phyloP scores from a whole-genome alignment of 2,797 vertebrate genomes.

The Sebastes vulpes region DNA sequence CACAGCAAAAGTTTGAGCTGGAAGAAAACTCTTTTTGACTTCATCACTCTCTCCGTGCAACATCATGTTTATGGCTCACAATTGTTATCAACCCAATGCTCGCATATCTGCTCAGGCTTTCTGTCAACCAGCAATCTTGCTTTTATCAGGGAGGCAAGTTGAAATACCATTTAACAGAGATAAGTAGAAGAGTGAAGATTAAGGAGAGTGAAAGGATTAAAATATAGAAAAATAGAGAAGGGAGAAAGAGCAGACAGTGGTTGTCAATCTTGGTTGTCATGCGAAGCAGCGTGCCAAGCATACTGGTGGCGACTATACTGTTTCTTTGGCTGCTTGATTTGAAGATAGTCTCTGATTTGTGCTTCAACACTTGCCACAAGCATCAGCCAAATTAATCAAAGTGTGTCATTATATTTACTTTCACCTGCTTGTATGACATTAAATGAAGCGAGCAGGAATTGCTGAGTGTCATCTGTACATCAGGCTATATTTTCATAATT shows the following conservation, averaged over 20 bases:
- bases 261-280: neutral
- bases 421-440: neutral
- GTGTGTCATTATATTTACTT: neutral
- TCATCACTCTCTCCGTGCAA: neutral
- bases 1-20: neutral
- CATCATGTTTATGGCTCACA: neutral
- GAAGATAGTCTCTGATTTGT: neutral
- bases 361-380: neutral
- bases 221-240: neutral
- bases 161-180: constrained; percentile 21
- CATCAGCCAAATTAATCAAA: neutral
- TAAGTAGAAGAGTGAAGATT: neutral
- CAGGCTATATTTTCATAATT: neutral
- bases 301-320: neutral
- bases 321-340: neutral
- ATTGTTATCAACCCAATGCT: neutral
- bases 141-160: neutral
- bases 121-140: constrained; percentile 14
- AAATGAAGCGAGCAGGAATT: neutral
- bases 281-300: neutral
- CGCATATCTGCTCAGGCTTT: constrained; percentile 21
- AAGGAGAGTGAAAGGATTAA: neutral
- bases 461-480: neutral
- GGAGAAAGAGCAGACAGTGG: neutral
- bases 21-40: neutral